Evolutionary conservation across 2,113 vertebrate species (phyloP).

Genomic region (Coreoperca whiteheadi): DNA sequence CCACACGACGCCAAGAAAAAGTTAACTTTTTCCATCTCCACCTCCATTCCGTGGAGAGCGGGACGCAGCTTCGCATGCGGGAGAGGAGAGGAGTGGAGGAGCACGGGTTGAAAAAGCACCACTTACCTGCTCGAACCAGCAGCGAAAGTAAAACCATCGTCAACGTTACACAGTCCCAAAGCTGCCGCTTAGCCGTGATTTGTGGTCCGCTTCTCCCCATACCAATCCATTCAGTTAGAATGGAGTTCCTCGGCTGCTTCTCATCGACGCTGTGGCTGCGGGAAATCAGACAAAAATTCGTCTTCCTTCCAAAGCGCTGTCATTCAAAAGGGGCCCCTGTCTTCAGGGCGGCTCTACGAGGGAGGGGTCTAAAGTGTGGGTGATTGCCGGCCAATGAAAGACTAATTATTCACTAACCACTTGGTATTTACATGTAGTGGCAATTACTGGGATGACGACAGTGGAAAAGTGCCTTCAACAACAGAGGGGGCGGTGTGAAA

Average conservation of each 20-base stretch:
- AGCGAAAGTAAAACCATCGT: slow-evolving; percentile 83
- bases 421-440: slow-evolving; percentile 72
- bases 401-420: slow-evolving; percentile 71
- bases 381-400: slow-evolving; percentile 76
- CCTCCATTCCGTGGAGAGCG: slow-evolving; percentile 42
- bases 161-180: slow-evolving; percentile 83
- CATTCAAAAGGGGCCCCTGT: slow-evolving; percentile 81
- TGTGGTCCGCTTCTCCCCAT: slow-evolving; percentile 89
- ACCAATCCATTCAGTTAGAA: slow-evolving; percentile 89
- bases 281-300: slow-evolving; percentile 81
- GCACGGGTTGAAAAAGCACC: slow-evolving; percentile 40
- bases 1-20: not conserved
- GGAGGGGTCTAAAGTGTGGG: slow-evolving; percentile 77
- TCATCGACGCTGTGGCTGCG: slow-evolving; percentile 82
- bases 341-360: slow-evolving; percentile 72
- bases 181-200: slow-evolving; percentile 87
- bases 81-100: slow-evolving; percentile 39
- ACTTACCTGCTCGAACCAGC: slow-evolving; percentile 85
- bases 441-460: slow-evolving; percentile 63
- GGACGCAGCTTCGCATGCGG: slow-evolving; percentile 49
- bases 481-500: slow-evolving; percentile 32
- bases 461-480: slow-evolving; percentile 48
- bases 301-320: slow-evolving; percentile 80
- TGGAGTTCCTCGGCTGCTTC: slow-evolving; percentile 84
- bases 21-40: slow-evolving; percentile 36